Evolutionary conservation across 2,888 invertebrate species (phyloP), one percentile per base, ranked within the genome.

Genomic region (Aphodius sticticus): DNA sequence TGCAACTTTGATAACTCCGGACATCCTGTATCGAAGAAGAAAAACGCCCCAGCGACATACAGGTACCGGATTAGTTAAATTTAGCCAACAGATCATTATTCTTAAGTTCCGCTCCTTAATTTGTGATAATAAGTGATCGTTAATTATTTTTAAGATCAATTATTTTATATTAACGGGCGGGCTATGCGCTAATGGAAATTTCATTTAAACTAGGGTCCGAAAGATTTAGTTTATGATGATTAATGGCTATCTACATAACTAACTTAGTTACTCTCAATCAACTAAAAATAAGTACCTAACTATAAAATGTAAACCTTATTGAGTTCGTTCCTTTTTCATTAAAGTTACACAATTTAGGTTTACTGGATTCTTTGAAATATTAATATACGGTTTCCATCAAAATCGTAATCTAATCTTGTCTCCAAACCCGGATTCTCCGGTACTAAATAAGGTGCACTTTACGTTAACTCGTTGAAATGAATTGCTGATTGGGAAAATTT

Each of bases 401-500:
- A 53, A 53, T 53, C 53, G 9, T 53, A 53, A 53, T 53, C 53
- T 53, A 53, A 53, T 53, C 53, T 53, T 53, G 12, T 53, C 12
- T 53, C 53, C 53, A 53, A 53, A 53, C 1, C 12, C 9, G 71
- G 4, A 71, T 26, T 26, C 35, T 16, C 71, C 74, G 26, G 37
- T 36, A 15, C 37, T 74, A 74, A 74, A 74, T 74, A 74, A 74
- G 74, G 74, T 36, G 74, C 74, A 74, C 74, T 74, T 74, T 36
- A 37, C 16, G 74, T 74, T 71, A 36, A 74, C 35, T 36, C 74
- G 74, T 35, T 74, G 74, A 75, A 79, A 69, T 77, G 77, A 81
- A 80, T 81, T 82, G 81, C 81, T 82, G 82, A 82, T 82, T 82
- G 78, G 70, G 76, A 78, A 70, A 74, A 80, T 82, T 80, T 76